Evolutionary conservation across 1,140 invertebrate species (phyloP).

Genomic region (Bombyx mori): DNA sequence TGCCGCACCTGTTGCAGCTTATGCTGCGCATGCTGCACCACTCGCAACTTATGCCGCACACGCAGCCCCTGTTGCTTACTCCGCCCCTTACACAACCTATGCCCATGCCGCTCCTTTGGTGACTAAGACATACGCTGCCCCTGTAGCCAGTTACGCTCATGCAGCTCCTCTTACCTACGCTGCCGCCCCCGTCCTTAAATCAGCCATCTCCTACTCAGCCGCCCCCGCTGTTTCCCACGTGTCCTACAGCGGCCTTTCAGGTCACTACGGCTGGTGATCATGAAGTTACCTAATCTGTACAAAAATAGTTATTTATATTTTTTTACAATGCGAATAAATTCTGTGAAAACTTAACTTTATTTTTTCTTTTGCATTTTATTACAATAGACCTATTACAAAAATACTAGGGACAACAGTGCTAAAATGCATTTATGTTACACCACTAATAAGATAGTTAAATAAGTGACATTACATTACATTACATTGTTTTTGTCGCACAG

Average conservation of each 20-base stretch:
- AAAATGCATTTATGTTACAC: too few relatives aligned
- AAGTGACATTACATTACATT: too few relatives aligned
- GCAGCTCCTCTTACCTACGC: slow-evolving; percentile 26
- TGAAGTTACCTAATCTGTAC: slow-evolving; percentile 11
- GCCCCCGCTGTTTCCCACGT: slow-evolving; percentile 41
- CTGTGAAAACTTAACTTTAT: slow-evolving; percentile 10
- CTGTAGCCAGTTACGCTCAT: slow-evolving; percentile 20
- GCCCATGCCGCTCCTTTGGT: slow-evolving; percentile 13
- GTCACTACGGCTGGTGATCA: slow-evolving; percentile 37
- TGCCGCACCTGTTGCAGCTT: slow-evolving; percentile 18
- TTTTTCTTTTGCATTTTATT: neutral
- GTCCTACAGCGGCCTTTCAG: slow-evolving; percentile 30
- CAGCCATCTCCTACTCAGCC: slow-evolving; percentile 33
- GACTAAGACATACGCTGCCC: slow-evolving; percentile 7
- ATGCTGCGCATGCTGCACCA: slow-evolving; percentile 20
- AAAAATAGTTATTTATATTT: slow-evolving; percentile 20
- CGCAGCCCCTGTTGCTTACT: slow-evolving; percentile 13
- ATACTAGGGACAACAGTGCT: too few relatives aligned
- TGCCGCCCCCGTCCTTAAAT: slow-evolving; percentile 26
- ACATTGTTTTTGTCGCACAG: too few relatives aligned
- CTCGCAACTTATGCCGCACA: slow-evolving; percentile 22
- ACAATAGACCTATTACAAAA: too few relatives aligned
- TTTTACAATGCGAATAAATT: slow-evolving; percentile 27
- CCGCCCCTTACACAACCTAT: slow-evolving; percentile 12
- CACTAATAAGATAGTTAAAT: too few relatives aligned